Evolutionary conservation across 2,888 invertebrate genomes (phyloP), one percentile per base, ranked within the genome.

Genomic region (Agrochola lota): DNA sequence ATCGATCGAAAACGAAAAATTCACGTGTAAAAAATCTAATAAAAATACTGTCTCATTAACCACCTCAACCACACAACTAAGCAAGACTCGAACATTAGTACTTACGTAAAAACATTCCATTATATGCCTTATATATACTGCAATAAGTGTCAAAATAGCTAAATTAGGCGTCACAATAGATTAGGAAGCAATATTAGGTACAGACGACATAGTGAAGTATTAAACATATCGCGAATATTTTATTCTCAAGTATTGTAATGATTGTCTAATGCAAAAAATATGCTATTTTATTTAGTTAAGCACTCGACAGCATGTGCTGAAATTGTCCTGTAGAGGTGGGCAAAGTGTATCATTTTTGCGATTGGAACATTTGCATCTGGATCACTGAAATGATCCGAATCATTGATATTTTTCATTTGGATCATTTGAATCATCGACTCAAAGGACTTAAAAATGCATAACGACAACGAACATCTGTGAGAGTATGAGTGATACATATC

Each of bases 81-180:
- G 30, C 57, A 60, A 75, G 64, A 52, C 78, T 80, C 74, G 80
- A 85, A 83, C 77, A 77, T 71, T 81, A 86, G 85, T 88, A 85
- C 66, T 83, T 86, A 88, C 72, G 78, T 87, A 80, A 83, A 57
- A 87, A 88, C 88, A 90, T 90, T 91, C 91, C 89, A 89, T 86
- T 88, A 78, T 89, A 90, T 89, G 89, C 89, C 92, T 90, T 92
- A 92, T 89, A 81, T 83, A 86, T 81, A 85, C 78, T 74, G 80
- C 87, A 82, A 89, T 91, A 91, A 88, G 90, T 91, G 90, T 90
- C 91, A 91, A 92, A 92, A 86, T 91, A 89, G 77, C 82, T 88
- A 82, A 85, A 78, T 80, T 88, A 85, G 85, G 77, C 80, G 88
- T 91, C 91, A 91, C 91, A 90, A 90, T 91, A 83, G 75, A 79